Conservation (phyloP, 2,797 vertebrate genomes). For the Pseudomugil tenellus region DNA sequence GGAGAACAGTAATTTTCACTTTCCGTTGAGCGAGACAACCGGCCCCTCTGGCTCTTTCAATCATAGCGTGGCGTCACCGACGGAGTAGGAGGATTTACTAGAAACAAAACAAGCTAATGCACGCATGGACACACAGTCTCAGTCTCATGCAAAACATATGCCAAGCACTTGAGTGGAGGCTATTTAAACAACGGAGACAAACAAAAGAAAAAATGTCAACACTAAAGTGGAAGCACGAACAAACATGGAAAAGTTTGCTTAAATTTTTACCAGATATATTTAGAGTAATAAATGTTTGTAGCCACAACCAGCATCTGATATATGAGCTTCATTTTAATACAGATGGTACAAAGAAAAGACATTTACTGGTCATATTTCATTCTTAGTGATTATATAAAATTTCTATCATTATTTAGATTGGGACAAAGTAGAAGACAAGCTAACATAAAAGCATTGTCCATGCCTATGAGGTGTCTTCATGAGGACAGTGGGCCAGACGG, state of each 20-base stretch:
- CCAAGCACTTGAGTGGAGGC: slow-evolving; percentile 11
- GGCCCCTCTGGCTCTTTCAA: slow-evolving; percentile 51
- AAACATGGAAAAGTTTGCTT: background rate
- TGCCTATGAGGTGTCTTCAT: slow-evolving; percentile 58
- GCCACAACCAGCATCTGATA: background rate
- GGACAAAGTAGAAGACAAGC: slow-evolving; percentile 3
- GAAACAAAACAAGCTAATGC: slow-evolving; percentile 29
- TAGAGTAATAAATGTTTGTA: background rate
- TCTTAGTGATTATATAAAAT: background rate
- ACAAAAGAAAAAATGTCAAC: background rate
- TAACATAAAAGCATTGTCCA: slow-evolving; percentile 30
- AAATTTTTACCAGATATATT: background rate
- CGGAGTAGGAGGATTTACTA: slow-evolving; percentile 27
- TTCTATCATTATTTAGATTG: background rate
- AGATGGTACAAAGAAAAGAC: background rate
- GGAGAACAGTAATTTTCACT: slow-evolving; percentile 70
- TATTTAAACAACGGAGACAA: slow-evolving; percentile 13
- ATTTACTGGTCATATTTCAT: background rate
- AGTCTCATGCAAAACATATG: slow-evolving; percentile 1
- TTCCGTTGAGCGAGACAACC: slow-evolving; percentile 49
- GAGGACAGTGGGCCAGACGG: slow-evolving; percentile 65
- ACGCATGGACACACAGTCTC: background rate
- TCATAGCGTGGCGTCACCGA: slow-evolving; percentile 54
- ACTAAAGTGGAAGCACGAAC: background rate
- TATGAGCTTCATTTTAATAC: background rate